phyloP scores from a whole-genome alignment of 2,797 vertebrate species.

The Rhincodon typus region DNA sequence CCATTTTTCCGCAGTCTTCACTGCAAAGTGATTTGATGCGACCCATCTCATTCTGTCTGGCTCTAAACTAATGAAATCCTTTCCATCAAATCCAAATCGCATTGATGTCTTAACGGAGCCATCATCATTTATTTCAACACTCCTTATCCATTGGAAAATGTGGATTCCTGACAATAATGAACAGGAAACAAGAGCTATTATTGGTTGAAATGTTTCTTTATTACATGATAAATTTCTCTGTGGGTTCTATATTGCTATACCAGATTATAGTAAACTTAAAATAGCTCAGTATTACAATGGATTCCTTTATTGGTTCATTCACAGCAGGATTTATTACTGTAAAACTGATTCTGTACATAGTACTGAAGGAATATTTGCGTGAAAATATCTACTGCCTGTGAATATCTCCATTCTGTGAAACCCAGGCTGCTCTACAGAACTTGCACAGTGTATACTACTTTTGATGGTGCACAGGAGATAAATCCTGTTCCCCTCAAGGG shows the following conservation, averaged over 20 bases:
- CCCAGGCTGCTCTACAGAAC: no score
- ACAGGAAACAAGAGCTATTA: not conserved
- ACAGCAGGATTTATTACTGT: no score
- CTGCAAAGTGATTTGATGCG: not conserved
- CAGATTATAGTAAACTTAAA: not conserved
- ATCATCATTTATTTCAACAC: not conserved
- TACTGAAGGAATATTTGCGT: no score
- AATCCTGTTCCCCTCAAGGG: no score
- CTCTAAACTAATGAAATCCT: not conserved
- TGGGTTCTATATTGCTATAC: not conserved
- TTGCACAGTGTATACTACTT: no score
- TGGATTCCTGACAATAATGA: not conserved
- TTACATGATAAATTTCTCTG: not conserved
- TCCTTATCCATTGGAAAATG: not conserved
- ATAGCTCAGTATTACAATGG: not conserved
- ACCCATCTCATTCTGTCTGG: not conserved
- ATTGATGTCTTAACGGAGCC: not conserved
- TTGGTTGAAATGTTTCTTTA: not conserved
- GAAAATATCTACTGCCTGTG: no score
- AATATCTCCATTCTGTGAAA: no score
- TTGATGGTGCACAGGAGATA: no score
- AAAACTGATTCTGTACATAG: no score
- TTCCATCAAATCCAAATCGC: not conserved
- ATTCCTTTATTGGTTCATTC: not conserved
- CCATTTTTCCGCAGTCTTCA: not conserved